Percentiles rank a stretch among this genome's conserved stretches.
These are phyloP conservation scores for Labeo rohita DNA, from an alignment of 2,113 vertebrate genomes.

Conservation along the genomic window DNA sequence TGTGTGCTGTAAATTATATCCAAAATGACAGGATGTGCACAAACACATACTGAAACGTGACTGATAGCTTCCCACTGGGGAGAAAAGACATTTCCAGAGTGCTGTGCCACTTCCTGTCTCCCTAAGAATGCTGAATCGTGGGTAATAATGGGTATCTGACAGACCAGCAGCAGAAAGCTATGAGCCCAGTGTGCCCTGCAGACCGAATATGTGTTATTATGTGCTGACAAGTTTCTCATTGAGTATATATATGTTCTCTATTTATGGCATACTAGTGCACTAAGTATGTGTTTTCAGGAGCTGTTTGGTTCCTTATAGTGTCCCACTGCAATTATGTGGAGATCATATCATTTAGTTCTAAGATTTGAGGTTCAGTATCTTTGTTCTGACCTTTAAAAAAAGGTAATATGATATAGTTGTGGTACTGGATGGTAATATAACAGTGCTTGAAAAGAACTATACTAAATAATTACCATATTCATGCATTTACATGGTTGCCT, in stretches of 20 bases:
- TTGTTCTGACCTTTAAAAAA: neutral
- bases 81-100: neutral
- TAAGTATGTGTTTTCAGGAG: neutral
- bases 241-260: neutral
- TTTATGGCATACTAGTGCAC: slow-evolving; percentile 3
- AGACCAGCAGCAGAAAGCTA: neutral
- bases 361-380: too few species aligned
- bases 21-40: slow-evolving; percentile 23
- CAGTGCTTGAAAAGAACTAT: neutral
- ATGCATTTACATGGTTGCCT: neutral
- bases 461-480: neutral
- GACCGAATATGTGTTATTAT: neutral
- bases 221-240: neutral
- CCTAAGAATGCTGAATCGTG: slow-evolving; percentile 17
- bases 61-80: slow-evolving; percentile 7
- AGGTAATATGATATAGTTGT: neutral
- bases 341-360: neutral
- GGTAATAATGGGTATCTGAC: slow-evolving; percentile 30
- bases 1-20: neutral
- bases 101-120: slow-evolving; percentile 45
- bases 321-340: too few species aligned
- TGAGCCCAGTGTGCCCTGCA: neutral
- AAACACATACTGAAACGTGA: slow-evolving; percentile 23
- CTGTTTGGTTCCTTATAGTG: neutral
- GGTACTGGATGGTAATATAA: neutral